A percentile compares a stretch with the other conserved stretches of the same genome.
These are phyloP conservation scores for Lagorchestes hirsutus DNA, from an alignment of 2,797 vertebrate genomes.

Conservation along the genomic window DNA sequence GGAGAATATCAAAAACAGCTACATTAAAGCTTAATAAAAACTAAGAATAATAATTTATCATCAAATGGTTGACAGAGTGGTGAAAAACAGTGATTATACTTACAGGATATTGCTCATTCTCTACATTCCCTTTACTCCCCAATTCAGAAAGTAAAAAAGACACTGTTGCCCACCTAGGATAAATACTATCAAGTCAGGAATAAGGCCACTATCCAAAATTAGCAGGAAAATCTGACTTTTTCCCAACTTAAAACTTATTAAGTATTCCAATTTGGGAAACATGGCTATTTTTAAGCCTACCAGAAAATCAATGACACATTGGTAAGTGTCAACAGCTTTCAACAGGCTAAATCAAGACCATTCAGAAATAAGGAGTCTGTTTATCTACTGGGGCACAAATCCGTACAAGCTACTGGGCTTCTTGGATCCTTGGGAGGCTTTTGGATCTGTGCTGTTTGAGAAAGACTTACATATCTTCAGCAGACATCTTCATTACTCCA, in stretches of 20 bases:
- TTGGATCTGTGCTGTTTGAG: conserved; percentile 22
- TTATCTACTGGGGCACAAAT: conserved; percentile 28
- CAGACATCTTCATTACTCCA: conserved; percentile 98
- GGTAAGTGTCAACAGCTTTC: conserved; percentile 40
- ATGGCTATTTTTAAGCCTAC: conserved; percentile 52
- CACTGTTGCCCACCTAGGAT: neutral
- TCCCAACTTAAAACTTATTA: conserved; percentile 51
- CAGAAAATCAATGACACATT: conserved; percentile 50
- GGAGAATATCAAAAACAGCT: conserved; percentile 57
- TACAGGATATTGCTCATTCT: conserved; percentile 52
- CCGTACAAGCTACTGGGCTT: neutral
- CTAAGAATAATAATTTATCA: conserved; percentile 48
- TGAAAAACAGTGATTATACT: conserved; percentile 41
- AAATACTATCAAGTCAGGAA: conserved; percentile 39
- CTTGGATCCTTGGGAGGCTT: neutral
- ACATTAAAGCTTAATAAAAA: conserved; percentile 54
- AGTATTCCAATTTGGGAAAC: conserved; percentile 1
- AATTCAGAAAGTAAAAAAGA: conserved; percentile 54
- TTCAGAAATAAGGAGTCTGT: conserved; percentile 59
- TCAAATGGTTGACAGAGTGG: conserved; percentile 50
- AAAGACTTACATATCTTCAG: conserved; percentile 93
- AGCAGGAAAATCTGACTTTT: conserved; percentile 50
- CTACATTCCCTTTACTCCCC: conserved; percentile 43
- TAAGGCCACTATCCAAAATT: conserved; percentile 50
- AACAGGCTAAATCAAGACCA: conserved; percentile 37